Evolutionary conservation across 2,113 vertebrate genomes (phyloP).

Genomic region (Oncorhynchus nerka): DNA sequence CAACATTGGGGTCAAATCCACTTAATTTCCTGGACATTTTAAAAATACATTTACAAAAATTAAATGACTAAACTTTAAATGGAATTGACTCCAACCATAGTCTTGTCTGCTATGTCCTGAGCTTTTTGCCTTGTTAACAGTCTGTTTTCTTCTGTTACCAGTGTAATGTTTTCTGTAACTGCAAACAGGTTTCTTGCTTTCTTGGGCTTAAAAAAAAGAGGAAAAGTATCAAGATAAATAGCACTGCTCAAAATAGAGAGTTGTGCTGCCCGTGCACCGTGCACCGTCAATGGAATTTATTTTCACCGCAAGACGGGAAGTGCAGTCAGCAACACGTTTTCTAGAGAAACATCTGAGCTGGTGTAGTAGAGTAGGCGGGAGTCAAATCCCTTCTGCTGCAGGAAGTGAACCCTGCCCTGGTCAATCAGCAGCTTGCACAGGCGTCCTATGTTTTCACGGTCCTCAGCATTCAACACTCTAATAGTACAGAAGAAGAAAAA

Average conservation of each 20-base stretch:
- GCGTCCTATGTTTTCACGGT: slow-evolving; percentile 80
- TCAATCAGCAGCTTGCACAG: slow-evolving; percentile 91
- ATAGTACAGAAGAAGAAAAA: not conserved
- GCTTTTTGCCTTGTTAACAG: not conserved
- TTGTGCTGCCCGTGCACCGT: too few relatives aligned
- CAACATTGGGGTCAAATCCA: not conserved
- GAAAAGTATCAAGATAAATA: too few relatives aligned
- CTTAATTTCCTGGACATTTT: not conserved
- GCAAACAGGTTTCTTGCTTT: too few relatives aligned
- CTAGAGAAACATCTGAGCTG: slow-evolving; percentile 80
- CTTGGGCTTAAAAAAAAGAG: too few relatives aligned
- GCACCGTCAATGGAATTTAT: not conserved
- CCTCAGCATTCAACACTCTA: slow-evolving; percentile 69
- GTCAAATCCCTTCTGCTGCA: slow-evolving; percentile 76
- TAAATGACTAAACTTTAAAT: too few relatives aligned
- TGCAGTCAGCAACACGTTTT: slow-evolving; percentile 92
- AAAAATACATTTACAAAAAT: too few relatives aligned
- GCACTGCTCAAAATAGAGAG: too few relatives aligned
- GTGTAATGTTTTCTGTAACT: too few relatives aligned
- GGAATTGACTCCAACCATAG: not conserved
- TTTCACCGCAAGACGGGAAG: slow-evolving; percentile 48
- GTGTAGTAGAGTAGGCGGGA: slow-evolving; percentile 78
- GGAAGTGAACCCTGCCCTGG: slow-evolving; percentile 82
- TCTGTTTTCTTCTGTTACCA: too few relatives aligned
- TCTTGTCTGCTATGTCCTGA: not conserved